Percentiles rank a stretch among this genome's conserved stretches.
Evolutionary conservation across 2,113 vertebrate species (phyloP).

Genomic region (Fukomys damarensis): DNA sequence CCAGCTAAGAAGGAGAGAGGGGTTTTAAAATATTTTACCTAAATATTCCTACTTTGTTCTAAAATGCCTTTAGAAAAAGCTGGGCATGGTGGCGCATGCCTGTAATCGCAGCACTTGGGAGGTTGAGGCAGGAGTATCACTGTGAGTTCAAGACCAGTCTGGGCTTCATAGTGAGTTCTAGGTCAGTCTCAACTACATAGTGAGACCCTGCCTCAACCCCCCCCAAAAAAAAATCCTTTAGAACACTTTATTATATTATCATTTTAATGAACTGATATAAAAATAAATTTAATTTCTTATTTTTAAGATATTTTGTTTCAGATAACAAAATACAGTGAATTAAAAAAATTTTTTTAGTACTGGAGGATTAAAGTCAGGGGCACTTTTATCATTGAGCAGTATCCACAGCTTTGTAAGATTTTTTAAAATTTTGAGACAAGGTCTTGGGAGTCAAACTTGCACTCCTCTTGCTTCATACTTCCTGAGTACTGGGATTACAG

Average conservation of each 20-base stretch:
- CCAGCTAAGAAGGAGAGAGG: neutral
- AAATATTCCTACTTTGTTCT: neutral
- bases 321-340: slow-evolving; percentile 6
- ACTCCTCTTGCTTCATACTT: neutral
- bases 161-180: too few species aligned
- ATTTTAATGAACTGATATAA: neutral
- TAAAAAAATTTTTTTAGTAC: neutral
- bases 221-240: too few species aligned
- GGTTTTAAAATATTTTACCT: slow-evolving; percentile 41
- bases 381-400: neutral
- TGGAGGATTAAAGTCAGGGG: neutral
- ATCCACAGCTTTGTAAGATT: neutral
- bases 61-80: neutral
- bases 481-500: neutral
- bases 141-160: too few species aligned
- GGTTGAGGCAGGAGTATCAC: too few species aligned
- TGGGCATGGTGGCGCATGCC: too few species aligned
- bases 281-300: slow-evolving; percentile 37
- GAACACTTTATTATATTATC: neutral
- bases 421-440: neutral
- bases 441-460: neutral
- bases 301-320: slow-evolving; percentile 41
- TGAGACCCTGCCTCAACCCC: too few species aligned
- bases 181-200: too few species aligned
- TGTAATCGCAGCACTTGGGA: too few species aligned